Evolutionary conservation across 2,797 vertebrate genomes (phyloP), one percentile per base, ranked within the genome.

Genomic region (Arremon aurantiirostris): DNA sequence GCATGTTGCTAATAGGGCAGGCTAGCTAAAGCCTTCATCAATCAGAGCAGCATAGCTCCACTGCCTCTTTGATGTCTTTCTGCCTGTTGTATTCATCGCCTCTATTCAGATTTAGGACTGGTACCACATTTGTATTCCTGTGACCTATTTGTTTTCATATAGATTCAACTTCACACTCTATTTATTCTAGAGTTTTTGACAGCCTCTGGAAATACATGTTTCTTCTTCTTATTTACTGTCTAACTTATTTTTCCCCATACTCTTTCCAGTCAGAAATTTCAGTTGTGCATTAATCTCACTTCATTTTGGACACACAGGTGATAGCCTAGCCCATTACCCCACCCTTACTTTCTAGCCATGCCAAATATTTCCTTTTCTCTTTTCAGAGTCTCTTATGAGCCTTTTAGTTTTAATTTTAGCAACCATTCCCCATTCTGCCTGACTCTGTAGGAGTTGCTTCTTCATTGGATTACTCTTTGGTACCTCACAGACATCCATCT

Each of bases 61-160:
- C 85, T 89, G 28, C 27, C n/a, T 55, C 83, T 85, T 81, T 93
- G 61, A 87, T 81, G 82, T 77, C 79, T 90, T 86, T 76, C 49
- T 87, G 61, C 41, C 75, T 73, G 21, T 57, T 89, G 76, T 78
- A 86, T 76, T 85, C 68, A 50, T 68, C 10, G 11, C 24, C 11
- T 57, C 41, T 72, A 27, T 64, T 91, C 79, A 92, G 78, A 91
- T 94, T 90, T 93, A 91, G 84, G 80, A 82, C 70, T 87, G 53
- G 30, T 64, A 75, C 69, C 22, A 34, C 68, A 88, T 95, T 90
- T 57, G 8, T 89, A 95, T 93, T 87, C 85, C 59, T 95, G 56
- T 90, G 82, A 96, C 83, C 84, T 78, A 88, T 93, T 91, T 94
- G 75, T 84, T 92, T 96, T 93, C 64, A 75, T 42, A 93, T 6